Base-by-base conservation (phyloP, 2,797 vertebrate genomes). In the Hippocampus kuda region DNA sequence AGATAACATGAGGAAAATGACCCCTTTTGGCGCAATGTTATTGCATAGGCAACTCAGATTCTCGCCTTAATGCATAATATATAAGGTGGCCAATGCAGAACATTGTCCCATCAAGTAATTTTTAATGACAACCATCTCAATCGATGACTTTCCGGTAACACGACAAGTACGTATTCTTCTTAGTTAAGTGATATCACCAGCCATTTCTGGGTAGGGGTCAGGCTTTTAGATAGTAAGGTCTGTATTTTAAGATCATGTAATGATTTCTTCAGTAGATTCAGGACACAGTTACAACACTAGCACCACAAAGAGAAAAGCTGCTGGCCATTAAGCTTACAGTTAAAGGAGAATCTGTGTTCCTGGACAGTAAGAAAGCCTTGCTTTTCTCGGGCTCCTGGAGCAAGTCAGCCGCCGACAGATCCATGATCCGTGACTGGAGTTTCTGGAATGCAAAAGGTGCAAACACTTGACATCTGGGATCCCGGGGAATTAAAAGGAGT, bases 71-170 rank as follows among this genome's bases (percentile, higher is more conserved):
- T 95, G 90, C 91, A 95, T 96, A 94, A 95, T 95, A 92, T 92
- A 95, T 95, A 91, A 95, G 88, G 89, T 88, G 91, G 93, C 87
- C 92, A 92, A 93, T 93, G 91, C 60, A 81, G 83, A 88, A 83
- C 78, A 75, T 64, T 66, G 84, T 89, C 87, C 90, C 91, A 85
- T 89, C 90, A 90, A 92, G 90, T 91, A 92, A 88, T 90, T 90
- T 93, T 92, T 89, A 93, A 91, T 89, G 88, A 80, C 82, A 80
- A 60, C 75, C 84, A 91, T 87, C 90, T 76, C 90, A 93, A 94
- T 95, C 94, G 91, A 96, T 95, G 91, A 78, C 86, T 87, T 91
- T 90, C 73, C 87, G 85, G 90, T 92, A 92, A 93, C 89, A 91
- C 77, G 89, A 91, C 88, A 83, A 86, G 91, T 87, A 92, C 91